Base-by-base conservation (phyloP, 2,113 vertebrate species). In the Hucho hucho region DNA sequence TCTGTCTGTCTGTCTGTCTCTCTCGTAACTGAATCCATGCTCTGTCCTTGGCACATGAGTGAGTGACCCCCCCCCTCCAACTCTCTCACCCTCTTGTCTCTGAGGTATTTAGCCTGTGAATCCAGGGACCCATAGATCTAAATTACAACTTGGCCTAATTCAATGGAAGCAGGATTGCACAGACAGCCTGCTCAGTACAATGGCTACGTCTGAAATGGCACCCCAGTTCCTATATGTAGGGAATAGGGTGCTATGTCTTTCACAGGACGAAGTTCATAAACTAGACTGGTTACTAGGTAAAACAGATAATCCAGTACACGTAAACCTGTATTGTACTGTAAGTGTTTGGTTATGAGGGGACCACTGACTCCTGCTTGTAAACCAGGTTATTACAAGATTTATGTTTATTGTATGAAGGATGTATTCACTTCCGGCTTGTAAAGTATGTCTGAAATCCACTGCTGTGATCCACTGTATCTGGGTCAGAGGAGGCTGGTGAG, bases 131-230 rank as follows among this genome's bases (percentile, higher is more conserved):
- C 58, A 47, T 59, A 70, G 6, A 76, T 78, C 74, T 77, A 79
- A 87, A 87, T 81, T 79, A 80, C 79, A 80, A 72, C 78, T 26
- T 70, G 83, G 70, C 75, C 79, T 69, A 74, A 70, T 84, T 83
- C 61, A 32, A 83, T 82, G 81, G 82, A 86, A 87, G 84, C 78
- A 75, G 67, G 68, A 77, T 73, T 66, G 77, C 73, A 76, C 68
- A 29, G 78, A 83, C 77, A 76, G 73, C 63, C 70, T 69, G 20
- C 72, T 70, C 68, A 59, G 81, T 79, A 59, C 65, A 73, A 49
- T 43, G 64, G 56, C 58, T 61, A 6, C 2, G 4, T 61, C n/a
- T 61, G n/a, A 24, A 11, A 22, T 6, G 20, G 5, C 18, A 5
- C 1, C 13, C 16, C 24, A 1, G 11, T 24, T 18, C 5, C 7